Evolutionary conservation across 2,113 vertebrate species (phyloP), one percentile per base, ranked within the genome.

Genomic region (Oryzias curvinotus): DNA sequence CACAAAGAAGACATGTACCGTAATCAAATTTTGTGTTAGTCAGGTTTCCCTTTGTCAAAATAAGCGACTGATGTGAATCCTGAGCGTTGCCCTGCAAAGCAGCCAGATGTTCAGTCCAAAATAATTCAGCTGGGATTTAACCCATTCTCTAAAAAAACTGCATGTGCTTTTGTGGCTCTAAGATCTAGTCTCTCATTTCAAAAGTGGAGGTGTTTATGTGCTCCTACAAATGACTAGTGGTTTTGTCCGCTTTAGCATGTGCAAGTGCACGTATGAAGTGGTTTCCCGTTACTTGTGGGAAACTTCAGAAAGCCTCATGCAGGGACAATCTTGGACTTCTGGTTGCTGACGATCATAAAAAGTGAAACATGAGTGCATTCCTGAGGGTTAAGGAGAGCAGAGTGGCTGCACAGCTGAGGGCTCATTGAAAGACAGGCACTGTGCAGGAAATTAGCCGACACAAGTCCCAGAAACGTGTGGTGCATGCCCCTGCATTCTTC

Each of bases 301-400:
- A 85, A 78, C 68, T 19, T 65, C 61, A 67, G 57, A 78, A 65
- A 74, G 77, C 77, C 45, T 42, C 78, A 23, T 58, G 55, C 67
- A 66, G 53, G n/a, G 68, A 73, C 55, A 30, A 81, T 73, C 81
- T 55, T 68, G 69, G 63, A 59, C 48, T 78, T 76, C 73, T 50
- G 70, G 57, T 52, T 74, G 87, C 81, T 81, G 85, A 86, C 71
- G 51, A 81, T 84, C 78, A 81, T 74, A 82, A 90, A 88, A 88
- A 87, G 86, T 91, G 91, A 91, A 90, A 90, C n/a, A 46, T 51
- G 90, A 90, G 87, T 85, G 52, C 88, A 90, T 92, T 92, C 88
- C 75, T 62, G 48, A 68, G 49, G 73, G 67, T 71, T 76, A 45
- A 78, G 71, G 60, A 61, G 75, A 80, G 85, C 80, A 41, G n/a